A percentile compares a stretch with the other conserved stretches of the same genome.
Evolutionary conservation across 2,888 invertebrate species (phyloP).

Genomic region (Drosophila meridionalis): DNA sequence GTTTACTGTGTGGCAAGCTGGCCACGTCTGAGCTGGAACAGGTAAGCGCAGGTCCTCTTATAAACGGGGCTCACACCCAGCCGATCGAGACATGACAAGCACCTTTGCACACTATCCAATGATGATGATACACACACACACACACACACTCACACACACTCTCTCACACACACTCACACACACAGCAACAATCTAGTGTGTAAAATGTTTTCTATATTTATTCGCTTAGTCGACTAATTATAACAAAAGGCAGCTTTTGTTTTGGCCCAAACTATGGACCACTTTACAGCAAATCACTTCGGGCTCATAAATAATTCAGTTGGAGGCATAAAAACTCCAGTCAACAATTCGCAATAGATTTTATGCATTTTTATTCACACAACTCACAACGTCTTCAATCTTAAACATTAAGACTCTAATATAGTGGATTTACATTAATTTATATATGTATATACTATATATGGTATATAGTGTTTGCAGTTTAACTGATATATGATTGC

Average conservation of each 20-base stretch:
- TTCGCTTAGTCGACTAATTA: slow-evolving; percentile 44
- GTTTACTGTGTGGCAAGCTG: slow-evolving; percentile 66
- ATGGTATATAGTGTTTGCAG: not conserved
- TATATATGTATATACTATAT: not conserved
- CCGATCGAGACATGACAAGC: slow-evolving; percentile 40
- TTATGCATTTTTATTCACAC: slow-evolving; percentile 16
- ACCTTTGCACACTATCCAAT: slow-evolving; percentile 41
- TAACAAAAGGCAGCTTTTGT: slow-evolving; percentile 34
- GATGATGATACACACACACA: slow-evolving; percentile 30
- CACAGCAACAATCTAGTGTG: slow-evolving; percentile 15
- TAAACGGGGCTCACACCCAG: slow-evolving; percentile 55
- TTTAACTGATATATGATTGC: slow-evolving; percentile 2
- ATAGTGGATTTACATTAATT: not conserved
- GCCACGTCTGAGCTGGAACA: slow-evolving; percentile 75
- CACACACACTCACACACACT: not conserved
- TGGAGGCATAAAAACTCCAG: not conserved
- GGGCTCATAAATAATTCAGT: slow-evolving; percentile 8
- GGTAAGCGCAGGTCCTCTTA: slow-evolving; percentile 75
- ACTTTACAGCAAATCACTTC: not conserved
- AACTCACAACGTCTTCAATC: slow-evolving; percentile 2
- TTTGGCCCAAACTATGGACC: not conserved
- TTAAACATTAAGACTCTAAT: slow-evolving; percentile 9
- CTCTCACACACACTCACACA: slow-evolving; percentile 6
- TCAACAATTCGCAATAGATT: not conserved
- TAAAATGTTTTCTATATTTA: slow-evolving; percentile 32